A percentile compares a stretch with the other conserved stretches of the same genome.
Conservation (phyloP, 2,797 vertebrate species). For the Gallinago nigripennis region DNA sequence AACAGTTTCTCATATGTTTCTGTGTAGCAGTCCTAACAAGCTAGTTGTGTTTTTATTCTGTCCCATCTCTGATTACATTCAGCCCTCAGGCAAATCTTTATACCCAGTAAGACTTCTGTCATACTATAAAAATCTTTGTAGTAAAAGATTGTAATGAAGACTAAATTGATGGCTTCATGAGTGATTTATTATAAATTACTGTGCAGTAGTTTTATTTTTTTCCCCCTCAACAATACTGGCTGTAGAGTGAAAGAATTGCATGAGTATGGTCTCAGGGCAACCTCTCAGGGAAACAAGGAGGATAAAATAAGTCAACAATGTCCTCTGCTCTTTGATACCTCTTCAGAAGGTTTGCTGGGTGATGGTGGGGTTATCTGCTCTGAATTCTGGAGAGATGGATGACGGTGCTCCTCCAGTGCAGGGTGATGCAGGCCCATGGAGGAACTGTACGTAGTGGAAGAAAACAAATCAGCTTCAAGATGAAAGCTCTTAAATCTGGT, state of each 20-base stretch:
- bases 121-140: conserved; percentile 46
- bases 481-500: conserved; percentile 50
- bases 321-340: neutral
- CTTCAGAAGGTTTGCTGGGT: neutral
- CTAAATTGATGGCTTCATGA: conserved; percentile 46
- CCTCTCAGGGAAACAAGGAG: neutral
- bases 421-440: neutral
- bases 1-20: neutral
- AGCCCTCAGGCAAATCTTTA: conserved; percentile 60
- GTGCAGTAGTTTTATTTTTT: neutral
- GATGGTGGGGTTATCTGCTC: neutral
- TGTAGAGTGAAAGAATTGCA: neutral
- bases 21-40: conserved; percentile 32
- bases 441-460: neutral
- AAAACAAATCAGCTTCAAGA: conserved; percentile 49
- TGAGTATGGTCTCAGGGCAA: neutral
- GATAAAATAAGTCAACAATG: neutral
- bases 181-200: conserved; percentile 61
- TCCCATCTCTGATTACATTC: conserved; percentile 48
- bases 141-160: conserved; percentile 63
- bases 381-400: neutral
- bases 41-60: conserved; percentile 35
- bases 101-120: conserved; percentile 51
- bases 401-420: neutral
- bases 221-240: neutral